Base-by-base conservation (phyloP, 2,888 invertebrate species). In the Colostygia pectinataria region DNA sequence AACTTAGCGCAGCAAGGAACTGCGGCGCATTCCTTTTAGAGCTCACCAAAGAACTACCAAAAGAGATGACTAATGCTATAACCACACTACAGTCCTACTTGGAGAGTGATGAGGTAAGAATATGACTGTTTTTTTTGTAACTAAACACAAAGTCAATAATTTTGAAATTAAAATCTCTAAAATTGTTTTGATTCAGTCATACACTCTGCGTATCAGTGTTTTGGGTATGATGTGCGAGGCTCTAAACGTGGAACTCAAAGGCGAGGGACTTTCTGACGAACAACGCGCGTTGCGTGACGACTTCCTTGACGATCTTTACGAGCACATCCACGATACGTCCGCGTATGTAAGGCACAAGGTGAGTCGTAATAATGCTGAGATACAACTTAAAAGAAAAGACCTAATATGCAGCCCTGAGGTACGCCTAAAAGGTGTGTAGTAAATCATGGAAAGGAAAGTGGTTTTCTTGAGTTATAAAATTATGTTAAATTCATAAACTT, bases 321-420 rank as follows among this genome's bases (percentile, higher is more conserved):
- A 96, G 28, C 98, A 98, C 73, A 92, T 98, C 42, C 92, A 94
- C 58, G 99, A 99, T 73, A 80, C 92, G 2, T 94, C 97, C 36
- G 96, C 97, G 0, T 95, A 95, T 71, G 98, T 98, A 0, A 91
- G 99, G 14, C 94, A 96, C 14, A 97, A 95, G 90, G 95, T 94
- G 48, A 60, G 53, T 2, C 18, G 14, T 5, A 1, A n/a, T 4
- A 31, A 31, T n/a, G n/a, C n/a, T n/a, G 4, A 13, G 12, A 24
- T 18, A n/a, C 6, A 32, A 4, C 1, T 2, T 14, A 12, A 4
- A 15, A 15, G 32, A 4, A 3, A n/a, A n/a, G n/a, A n/a, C 37
- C 28, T 14, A 42, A 14, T 14, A 9, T 10, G 2, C 1, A 27
- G 7, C 42, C 28, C 4, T 42, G 15, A 20, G 25, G 9, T 47